Evolutionary conservation across 2,888 invertebrate species (phyloP), one percentile per base, ranked within the genome.

Genomic region (Piscicola geometra): DNA sequence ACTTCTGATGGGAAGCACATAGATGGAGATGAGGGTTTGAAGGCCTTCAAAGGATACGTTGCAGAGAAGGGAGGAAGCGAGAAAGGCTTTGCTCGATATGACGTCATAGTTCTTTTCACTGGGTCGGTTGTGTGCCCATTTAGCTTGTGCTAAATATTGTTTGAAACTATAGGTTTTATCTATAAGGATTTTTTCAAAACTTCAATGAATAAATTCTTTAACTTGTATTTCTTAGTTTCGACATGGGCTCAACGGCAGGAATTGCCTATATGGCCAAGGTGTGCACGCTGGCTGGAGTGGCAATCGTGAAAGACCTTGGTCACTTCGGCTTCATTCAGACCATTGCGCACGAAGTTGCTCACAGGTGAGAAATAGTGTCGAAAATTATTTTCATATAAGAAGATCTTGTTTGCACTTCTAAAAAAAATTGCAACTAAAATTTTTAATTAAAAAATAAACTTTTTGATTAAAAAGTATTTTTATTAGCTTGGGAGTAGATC

Each of bases 261-360:
- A 56, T 56, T 56, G 60, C 60, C 3, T 56, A 56, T 25, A 3
- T 56, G n/a, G 21, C 12, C 25, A 25, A 18, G n/a, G 60, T 56
- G 5, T 56, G 60, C 25, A 56, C 60, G 3, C 9, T 56, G 9
- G 5, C n/a, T 25, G 60, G 60, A 25, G 60, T 56, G 25, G 60
- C n/a, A 9, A 5, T 56, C n/a, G n/a, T 56, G 3, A 56, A 56
- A 25, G 60, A 56, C n/a, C n/a, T 56, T 9, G 60, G 60, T 5
- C 60, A 56, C n/a, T 56, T 56, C 60, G 9, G 15, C 21, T 56
- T 56, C n/a, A 56, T 56, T 15, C 60, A 56, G n/a, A 56, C 60
- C 60, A 56, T 56, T 21, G 60, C 60, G 9, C 60, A 56, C 25
- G 60, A 56, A 56, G n/a, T 56, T 21, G 60, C n/a, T 25, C 60